Base-by-base conservation (phyloP, 2,888 invertebrate genomes). In the Ennomos erosarius region DNA sequence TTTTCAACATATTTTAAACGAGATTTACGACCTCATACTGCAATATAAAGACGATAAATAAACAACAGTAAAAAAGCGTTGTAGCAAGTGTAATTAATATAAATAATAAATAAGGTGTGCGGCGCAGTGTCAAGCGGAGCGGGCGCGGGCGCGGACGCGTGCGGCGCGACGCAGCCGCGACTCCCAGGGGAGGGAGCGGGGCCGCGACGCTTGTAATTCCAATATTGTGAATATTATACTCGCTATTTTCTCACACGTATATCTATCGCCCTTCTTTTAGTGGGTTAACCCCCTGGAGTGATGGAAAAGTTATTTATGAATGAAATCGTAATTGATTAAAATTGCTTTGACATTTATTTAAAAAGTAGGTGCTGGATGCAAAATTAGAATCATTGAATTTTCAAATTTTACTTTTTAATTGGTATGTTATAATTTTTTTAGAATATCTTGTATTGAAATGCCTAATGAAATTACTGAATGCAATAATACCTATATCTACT, bases 221-320 rank as follows among this genome's bases (percentile, higher is more conserved):
- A 80, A 85, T 86, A 84, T 85, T 82, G 85, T 80, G 85, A 85
- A 87, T 85, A 85, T 87, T 85, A 84, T 80, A 76, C 84, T 78
- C 77, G 80, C 77, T 80, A 79, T 82, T 80, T 88, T 90, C 88
- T 87, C 89, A 87, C 88, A 85, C 75, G 73, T 73, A 66, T 69
- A 71, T 64, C 61, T 62, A 70, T 64, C 67, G 70, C 74, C 70
- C 70, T 73, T 75, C 76, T 78, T 74, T 74, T 67, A 69, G 70
- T 65, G 64, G 65, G 60, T 62, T 62, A 69, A 70, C 63, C 80
- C 82, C 72, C 73, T 70, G 64, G 76, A 54, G 68, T 60, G 59
- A 57, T 67, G 69, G 73, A 58, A 59, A 54, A 59, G 55, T 62
- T 54, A 62, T 60, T 57, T 62, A 59, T 57, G 51, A 58, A 33